A percentile compares a stretch with the other conserved stretches of the same genome.
Conservation (phyloP, 37 sponge, comb jelly and placozoan genomes). For the Beroe forskalii region DNA sequence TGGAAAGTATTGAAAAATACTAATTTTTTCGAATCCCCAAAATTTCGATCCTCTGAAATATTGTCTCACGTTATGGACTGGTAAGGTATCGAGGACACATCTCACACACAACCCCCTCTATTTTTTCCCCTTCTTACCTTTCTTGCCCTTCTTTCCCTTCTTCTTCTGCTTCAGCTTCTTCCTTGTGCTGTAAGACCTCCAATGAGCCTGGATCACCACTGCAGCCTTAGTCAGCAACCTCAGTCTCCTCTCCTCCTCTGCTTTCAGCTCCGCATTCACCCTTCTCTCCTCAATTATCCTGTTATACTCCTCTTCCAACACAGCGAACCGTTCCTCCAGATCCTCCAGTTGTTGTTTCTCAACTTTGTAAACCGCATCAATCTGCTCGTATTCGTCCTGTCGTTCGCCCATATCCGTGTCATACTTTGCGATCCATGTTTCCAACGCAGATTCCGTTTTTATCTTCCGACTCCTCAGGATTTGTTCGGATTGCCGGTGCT, state of each 20-base stretch:
- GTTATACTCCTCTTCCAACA: constrained; percentile 77
- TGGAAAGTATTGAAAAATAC: too few species aligned
- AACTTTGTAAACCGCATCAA: constrained; percentile 67
- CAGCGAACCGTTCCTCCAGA: constrained; percentile 79
- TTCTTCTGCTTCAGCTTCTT: constrained; percentile 70
- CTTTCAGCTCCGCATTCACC: constrained; percentile 72
- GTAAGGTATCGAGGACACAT: too few species aligned
- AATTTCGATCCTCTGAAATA: too few species aligned
- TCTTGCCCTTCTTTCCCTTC: constrained; percentile 71
- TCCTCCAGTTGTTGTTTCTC: constrained; percentile 85
- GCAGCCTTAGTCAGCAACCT: constrained; percentile 72
- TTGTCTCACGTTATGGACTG: too few species aligned
- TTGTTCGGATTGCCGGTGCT: constrained; percentile 79
- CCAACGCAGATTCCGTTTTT: constrained; percentile 85
- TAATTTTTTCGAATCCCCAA: too few species aligned
- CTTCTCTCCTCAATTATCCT: constrained; percentile 83
- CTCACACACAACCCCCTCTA: too few species aligned
- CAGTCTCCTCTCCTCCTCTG: constrained; percentile 75
- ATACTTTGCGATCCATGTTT: constrained; percentile 94
- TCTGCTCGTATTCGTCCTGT: constrained; percentile 73
- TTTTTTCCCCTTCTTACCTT: constrained; percentile 53
- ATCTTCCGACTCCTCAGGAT: constrained; percentile 59
- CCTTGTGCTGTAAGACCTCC: constrained; percentile 70
- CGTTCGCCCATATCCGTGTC: constrained; percentile 90
- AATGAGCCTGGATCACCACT: constrained; percentile 74